Base-by-base conservation (phyloP, 2,888 invertebrate genomes). In the Hypselothyrea guttata region DNA sequence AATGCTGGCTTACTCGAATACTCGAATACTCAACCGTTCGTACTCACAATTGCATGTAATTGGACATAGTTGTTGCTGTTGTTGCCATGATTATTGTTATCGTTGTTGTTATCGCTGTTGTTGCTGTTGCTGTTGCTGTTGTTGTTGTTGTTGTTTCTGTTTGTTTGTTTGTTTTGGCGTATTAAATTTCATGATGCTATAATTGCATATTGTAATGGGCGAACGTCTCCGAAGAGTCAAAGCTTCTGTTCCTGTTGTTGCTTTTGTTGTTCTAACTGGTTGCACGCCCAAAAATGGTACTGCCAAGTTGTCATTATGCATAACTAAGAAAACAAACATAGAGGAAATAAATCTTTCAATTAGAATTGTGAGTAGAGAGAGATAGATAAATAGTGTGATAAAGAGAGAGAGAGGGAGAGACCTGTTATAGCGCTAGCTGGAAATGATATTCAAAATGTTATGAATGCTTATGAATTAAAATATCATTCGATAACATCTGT, bases 131-230 rank as follows among this genome's bases (percentile, higher is more conserved):
- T 55, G 42, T 47, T 30, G 18, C 27, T 33, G 38, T 41, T 35
- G 37, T 22, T 35, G 52, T 28, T 44, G 40, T 22, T 46, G 42
- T 42, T 37, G 44, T 27, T 57, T 33, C 5, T 22, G 22, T 5
- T 45, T 60, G 57, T 71, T 68, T 69, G 65, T 69, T 77, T 65
- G 65, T 65, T 81, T 79, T 73, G 55, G 75, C 54, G 56, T 81
- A 78, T 78, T 77, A 70, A 81, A 81, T 78, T 72, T 84, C 82
- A 84, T 81, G 78, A 71, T 70, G 71, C 75, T 70, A 84, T 78
- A 84, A 81, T 77, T 77, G 82, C 78, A 71, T 61, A 78, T 70
- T 74, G 66, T 71, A 74, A 72, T 72, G 57, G 57, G 53, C 71
- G 60, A 64, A 16, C 31, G 54, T 59, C 72, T 59, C 38, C 52